Evolutionary conservation across 2,113 vertebrate genomes (phyloP).

Genomic region (Trichechus manatus): DNA sequence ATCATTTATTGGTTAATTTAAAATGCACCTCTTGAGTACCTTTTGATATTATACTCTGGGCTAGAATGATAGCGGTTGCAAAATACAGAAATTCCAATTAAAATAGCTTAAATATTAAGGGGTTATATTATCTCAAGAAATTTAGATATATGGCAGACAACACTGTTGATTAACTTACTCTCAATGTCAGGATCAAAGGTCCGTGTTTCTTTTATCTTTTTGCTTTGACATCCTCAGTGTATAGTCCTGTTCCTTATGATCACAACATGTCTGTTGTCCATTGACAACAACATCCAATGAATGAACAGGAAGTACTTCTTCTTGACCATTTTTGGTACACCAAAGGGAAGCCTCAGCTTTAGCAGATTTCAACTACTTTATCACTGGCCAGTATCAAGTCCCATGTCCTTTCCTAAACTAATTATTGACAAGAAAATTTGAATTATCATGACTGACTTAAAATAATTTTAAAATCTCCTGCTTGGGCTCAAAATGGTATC

Average conservation of each 20-base stretch:
- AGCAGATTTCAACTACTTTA: neutral
- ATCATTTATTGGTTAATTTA: conserved; percentile 17
- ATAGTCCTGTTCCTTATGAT: neutral
- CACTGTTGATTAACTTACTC: neutral
- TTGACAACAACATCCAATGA: neutral
- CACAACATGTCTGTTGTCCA: neutral
- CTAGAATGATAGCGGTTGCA: neutral
- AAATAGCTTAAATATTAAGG: neutral
- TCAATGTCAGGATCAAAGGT: neutral
- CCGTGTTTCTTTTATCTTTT: neutral
- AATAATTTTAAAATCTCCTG: neutral
- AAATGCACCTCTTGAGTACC: neutral
- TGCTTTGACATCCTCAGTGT: neutral
- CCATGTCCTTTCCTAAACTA: neutral
- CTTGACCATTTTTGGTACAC: neutral
- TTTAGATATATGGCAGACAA: neutral
- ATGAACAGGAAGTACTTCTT: neutral
- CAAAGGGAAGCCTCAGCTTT: neutral
- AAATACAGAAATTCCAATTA: conserved; percentile 8
- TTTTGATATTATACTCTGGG: conserved; percentile 1
- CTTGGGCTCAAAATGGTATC: neutral
- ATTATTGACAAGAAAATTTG: neutral
- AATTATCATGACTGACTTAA: neutral
- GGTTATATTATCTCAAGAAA: neutral
- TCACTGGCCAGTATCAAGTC: neutral